phyloP scores from a whole-genome alignment of 2,113 vertebrate genomes.

The Pachypanchax playfairii region DNA sequence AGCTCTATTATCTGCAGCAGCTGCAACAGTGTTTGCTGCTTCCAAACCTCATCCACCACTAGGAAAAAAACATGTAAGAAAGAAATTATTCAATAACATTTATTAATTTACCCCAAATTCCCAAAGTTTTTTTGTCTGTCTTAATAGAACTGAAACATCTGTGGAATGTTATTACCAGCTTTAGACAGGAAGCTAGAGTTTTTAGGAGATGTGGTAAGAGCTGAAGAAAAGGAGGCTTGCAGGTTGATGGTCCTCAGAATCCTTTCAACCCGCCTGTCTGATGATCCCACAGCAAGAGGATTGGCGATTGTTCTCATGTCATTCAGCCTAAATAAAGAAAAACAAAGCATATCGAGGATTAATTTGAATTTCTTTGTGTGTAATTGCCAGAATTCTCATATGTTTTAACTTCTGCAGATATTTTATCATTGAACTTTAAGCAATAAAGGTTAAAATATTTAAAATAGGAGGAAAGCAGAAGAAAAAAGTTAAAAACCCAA shows the following conservation, averaged over 20 bases:
- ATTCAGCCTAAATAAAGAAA: conserved; percentile 62
- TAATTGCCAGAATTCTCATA: not conserved
- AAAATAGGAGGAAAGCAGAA: no score
- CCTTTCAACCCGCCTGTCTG: conserved; percentile 80
- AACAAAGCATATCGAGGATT: not conserved
- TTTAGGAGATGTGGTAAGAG: conserved; percentile 42
- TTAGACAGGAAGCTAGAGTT: conserved; percentile 74
- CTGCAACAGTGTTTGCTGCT: conserved; percentile 83
- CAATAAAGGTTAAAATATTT: no score
- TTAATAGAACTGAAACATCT: no score
- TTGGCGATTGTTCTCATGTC: conserved; percentile 82
- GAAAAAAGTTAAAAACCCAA: no score
- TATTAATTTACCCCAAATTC: no score
- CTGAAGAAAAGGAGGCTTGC: conserved; percentile 61
- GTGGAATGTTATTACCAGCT: no score
- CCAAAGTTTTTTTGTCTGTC: no score
- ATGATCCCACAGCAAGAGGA: conserved; percentile 78
- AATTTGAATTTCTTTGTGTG: not conserved
- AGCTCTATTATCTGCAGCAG: conserved; percentile 86
- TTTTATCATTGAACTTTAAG: not conserved
- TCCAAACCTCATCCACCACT: conserved; percentile 87
- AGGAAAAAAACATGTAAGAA: not conserved
- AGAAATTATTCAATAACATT: not conserved
- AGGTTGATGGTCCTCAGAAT: conserved; percentile 78
- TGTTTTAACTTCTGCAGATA: not conserved